These are phyloP conservation scores for Bradypodion pumilum DNA, from an alignment of 2,797 vertebrate genomes.

Conservation along the genomic window DNA sequence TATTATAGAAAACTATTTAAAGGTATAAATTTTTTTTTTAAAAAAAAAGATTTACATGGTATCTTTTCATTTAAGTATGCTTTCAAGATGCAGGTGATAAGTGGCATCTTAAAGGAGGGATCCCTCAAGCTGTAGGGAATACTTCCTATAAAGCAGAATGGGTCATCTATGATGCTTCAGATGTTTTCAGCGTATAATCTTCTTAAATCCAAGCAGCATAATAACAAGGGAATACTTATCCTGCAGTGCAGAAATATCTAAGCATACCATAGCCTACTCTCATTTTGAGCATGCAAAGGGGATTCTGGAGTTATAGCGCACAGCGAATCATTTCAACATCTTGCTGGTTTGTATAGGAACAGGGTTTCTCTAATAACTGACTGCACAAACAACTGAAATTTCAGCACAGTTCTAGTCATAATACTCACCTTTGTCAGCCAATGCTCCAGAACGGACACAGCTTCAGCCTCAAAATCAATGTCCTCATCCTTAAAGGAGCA, in stretches of 20 bases:
- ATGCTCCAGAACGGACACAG: slow-evolving; percentile 41
- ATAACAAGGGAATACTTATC: background rate
- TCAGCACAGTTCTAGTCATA: background rate
- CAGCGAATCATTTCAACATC: background rate
- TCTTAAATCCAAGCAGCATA: background rate
- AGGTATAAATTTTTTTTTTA: too few species aligned
- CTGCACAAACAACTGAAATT: background rate
- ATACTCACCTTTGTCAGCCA: slow-evolving; percentile 61
- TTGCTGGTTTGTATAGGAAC: background rate
- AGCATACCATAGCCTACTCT: background rate
- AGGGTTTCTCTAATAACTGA: background rate
- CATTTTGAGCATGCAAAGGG: background rate
- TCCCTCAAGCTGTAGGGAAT: background rate
- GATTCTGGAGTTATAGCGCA: background rate
- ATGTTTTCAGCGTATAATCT: background rate
- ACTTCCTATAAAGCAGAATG: background rate
- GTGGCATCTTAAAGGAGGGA: background rate
- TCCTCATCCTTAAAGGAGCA: slow-evolving; percentile 50
- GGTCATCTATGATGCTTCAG: background rate
- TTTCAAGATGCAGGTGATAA: background rate
- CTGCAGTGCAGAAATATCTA: background rate
- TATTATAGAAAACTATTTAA: too few species aligned
- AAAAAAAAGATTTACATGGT: too few species aligned
- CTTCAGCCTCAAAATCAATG: slow-evolving; percentile 33
- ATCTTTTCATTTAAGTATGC: background rate